Evolutionary conservation across 2,888 invertebrate genomes (phyloP).

Genomic region (Trachelus iudaicus): DNA sequence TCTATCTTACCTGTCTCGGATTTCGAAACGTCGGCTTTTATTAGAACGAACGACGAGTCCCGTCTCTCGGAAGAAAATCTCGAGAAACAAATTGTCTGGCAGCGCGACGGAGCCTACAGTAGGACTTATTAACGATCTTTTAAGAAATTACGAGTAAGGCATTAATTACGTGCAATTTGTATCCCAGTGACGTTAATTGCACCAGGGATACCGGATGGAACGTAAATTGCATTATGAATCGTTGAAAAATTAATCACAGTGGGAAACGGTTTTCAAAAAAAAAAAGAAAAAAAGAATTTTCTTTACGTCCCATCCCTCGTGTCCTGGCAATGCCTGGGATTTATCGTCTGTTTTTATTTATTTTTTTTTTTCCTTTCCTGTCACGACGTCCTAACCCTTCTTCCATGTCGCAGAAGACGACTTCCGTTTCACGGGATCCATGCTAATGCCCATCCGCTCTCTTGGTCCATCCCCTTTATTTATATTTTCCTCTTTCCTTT

Average conservation of each 20-base stretch:
- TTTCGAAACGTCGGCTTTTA: neutral
- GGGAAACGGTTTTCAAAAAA: neutral
- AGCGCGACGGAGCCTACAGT: neutral
- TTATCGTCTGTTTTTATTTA: neutral
- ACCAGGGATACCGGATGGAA: neutral
- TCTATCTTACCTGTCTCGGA: neutral
- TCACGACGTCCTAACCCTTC: constrained; percentile 13
- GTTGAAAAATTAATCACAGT: neutral
- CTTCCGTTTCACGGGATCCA: constrained; percentile 5
- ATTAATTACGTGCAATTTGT: neutral
- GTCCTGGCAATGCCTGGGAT: neutral
- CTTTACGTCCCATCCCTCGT: neutral
- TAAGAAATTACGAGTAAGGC: neutral
- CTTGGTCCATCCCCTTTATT: neutral
- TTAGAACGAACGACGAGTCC: neutral
- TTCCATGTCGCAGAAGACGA: neutral
- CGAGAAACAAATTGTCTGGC: neutral
- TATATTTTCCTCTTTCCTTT: neutral
- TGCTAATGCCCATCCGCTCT: constrained; percentile 1
- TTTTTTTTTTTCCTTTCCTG: constrained; percentile 11
- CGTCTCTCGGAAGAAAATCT: neutral
- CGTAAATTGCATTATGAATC: neutral
- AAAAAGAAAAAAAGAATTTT: neutral
- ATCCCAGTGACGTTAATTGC: neutral
- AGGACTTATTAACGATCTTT: neutral